These are phyloP conservation scores for Crotalus tigris DNA, from an alignment of 2,113 vertebrate species.

Conservation along the genomic window DNA sequence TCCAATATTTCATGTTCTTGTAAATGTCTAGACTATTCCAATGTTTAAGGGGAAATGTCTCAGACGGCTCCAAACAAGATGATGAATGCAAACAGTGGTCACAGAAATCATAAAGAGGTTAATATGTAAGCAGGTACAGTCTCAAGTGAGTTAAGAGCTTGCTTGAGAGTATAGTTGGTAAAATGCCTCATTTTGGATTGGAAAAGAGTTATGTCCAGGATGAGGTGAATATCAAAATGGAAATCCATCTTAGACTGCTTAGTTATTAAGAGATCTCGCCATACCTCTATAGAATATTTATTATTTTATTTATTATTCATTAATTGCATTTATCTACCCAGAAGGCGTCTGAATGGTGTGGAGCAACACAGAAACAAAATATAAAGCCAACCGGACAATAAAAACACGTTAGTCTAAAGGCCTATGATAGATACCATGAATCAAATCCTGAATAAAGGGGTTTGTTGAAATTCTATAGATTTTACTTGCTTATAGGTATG, in stretches of 20 bases:
- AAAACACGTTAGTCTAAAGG: neutral
- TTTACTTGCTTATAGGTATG: neutral
- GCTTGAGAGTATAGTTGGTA: neutral
- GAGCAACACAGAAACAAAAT: neutral
- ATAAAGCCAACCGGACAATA: neutral
- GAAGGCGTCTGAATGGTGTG: neutral
- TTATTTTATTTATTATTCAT: neutral
- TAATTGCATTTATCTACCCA: neutral
- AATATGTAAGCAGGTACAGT: neutral
- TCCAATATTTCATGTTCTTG: neutral
- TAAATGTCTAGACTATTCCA: neutral
- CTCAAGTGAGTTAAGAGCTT: neutral
- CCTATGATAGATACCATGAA: neutral
- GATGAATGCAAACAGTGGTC: neutral
- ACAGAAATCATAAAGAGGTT: neutral
- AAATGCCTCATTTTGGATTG: neutral
- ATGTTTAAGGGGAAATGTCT: neutral
- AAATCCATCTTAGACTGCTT: neutral
- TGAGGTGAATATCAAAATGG: neutral
- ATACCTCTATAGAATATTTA: neutral
- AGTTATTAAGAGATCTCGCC: neutral
- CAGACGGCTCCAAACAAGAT: neutral
- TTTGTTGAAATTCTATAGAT: neutral
- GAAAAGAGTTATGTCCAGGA: neutral
- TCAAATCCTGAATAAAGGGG: neutral